These are phyloP conservation scores for Connochaetes taurinus DNA, from an alignment of 2,113 vertebrate species.

Conservation along the genomic window DNA sequence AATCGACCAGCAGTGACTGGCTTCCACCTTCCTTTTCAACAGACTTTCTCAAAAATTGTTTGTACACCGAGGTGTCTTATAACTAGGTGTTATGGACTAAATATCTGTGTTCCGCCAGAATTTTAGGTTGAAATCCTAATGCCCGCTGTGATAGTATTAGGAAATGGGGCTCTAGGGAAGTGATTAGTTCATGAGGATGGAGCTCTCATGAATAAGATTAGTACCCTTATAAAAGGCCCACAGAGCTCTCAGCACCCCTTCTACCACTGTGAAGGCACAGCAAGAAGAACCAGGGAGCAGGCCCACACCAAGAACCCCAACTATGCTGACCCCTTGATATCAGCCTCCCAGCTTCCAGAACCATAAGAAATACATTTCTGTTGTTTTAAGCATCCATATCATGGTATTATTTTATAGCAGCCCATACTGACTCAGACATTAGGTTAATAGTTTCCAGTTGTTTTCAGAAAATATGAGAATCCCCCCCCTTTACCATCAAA, in stretches of 20 bases:
- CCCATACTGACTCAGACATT: background rate
- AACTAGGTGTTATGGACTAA: background rate
- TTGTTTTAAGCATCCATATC: background rate
- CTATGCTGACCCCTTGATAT: background rate
- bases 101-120: background rate
- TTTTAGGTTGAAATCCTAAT: background rate
- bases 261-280: background rate
- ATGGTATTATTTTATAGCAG: background rate
- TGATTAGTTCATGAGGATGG: background rate
- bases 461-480: conserved; percentile 9
- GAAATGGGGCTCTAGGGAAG: background rate
- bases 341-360: background rate
- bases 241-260: background rate
- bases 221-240: background rate
- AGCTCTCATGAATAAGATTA: background rate
- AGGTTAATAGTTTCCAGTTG: background rate
- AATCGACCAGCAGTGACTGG: background rate
- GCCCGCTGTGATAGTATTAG: background rate
- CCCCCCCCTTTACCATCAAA: background rate
- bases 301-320: background rate
- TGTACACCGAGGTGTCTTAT: background rate
- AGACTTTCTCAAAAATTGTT: background rate
- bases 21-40: background rate
- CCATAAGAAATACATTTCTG: background rate
- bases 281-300: background rate